Evolutionary conservation across 92 coral and sea anemone species (phyloP).

Genomic region (Phenganax stokvisi): DNA sequence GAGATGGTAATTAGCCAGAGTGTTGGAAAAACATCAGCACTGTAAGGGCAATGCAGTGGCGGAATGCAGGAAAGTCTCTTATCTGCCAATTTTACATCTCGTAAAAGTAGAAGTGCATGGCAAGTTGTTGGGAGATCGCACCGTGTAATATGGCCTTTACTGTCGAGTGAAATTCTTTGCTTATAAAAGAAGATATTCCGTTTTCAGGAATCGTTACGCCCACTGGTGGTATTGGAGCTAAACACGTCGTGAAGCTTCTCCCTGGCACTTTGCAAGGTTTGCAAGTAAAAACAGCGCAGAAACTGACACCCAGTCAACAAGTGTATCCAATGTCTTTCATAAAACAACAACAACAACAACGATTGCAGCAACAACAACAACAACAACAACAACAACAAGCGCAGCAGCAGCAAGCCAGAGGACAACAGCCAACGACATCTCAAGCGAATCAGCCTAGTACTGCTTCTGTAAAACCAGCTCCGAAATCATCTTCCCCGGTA

Average conservation of each 20-base stretch:
- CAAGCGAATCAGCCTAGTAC: slow-evolving; percentile 7
- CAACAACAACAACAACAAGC: background rate
- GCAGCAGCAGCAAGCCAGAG: slow-evolving; percentile 24
- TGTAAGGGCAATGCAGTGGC: no score
- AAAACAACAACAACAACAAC: slow-evolving; percentile 36
- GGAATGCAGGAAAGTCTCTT: no score
- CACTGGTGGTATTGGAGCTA: slow-evolving; percentile 3
- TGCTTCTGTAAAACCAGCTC: background rate
- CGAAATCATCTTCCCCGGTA: slow-evolving; percentile 31
- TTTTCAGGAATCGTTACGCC: slow-evolving; percentile 7
- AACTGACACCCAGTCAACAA: slow-evolving; percentile 15
- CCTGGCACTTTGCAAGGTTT: background rate
- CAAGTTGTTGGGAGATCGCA: background rate
- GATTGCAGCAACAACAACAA: slow-evolving; percentile 43
- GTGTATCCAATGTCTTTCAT: slow-evolving; percentile 15
- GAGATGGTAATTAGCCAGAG: no score
- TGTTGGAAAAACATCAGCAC: no score
- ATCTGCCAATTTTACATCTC: no score
- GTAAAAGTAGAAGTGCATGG: background rate
- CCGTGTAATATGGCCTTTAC: background rate
- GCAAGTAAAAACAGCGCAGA: slow-evolving; percentile 1
- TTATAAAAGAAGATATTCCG: no score
- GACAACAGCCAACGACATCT: background rate
- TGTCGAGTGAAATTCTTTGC: no score
- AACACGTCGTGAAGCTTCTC: slow-evolving; percentile 21